These are phyloP conservation scores for Scotopteryx bipunctaria DNA, from an alignment of 2,888 invertebrate species.

Conservation along the genomic window DNA sequence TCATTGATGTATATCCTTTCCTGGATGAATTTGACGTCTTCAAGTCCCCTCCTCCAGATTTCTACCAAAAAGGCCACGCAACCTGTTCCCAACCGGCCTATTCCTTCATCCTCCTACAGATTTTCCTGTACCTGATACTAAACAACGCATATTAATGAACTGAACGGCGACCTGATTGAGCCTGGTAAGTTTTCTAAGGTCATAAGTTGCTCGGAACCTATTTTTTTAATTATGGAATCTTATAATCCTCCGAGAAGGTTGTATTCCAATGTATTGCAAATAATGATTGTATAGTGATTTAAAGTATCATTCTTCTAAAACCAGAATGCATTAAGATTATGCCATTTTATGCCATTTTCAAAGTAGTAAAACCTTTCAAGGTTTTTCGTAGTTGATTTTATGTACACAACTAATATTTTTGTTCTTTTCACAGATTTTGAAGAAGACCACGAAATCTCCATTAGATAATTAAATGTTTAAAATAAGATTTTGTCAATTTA, in stretches of 20 bases:
- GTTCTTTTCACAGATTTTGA: slow-evolving; percentile 25
- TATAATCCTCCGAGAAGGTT: too few relatives aligned
- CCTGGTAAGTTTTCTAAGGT: too few relatives aligned
- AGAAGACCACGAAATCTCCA: slow-evolving; percentile 28
- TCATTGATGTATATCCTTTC: slow-evolving; percentile 66
- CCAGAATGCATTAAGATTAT: too few relatives aligned
- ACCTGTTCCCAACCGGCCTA: not conserved
- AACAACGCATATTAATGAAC: slow-evolving; percentile 10
- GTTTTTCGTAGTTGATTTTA: too few relatives aligned
- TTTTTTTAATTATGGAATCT: too few relatives aligned
- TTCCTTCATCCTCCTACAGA: slow-evolving; percentile 17
- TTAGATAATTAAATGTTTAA: slow-evolving; percentile 18
- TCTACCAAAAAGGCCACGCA: slow-evolving; percentile 42
- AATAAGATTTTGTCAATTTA: slow-evolving; percentile 20
- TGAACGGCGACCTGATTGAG: not conserved
- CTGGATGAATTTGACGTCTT: slow-evolving; percentile 68
- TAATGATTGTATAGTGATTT: too few relatives aligned
- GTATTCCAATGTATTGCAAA: too few relatives aligned
- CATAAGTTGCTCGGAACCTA: too few relatives aligned
- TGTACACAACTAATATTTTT: slow-evolving; percentile 1
- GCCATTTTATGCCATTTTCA: not conserved
- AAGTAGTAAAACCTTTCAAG: too few relatives aligned
- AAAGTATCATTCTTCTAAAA: too few relatives aligned
- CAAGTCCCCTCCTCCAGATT: slow-evolving; percentile 64
- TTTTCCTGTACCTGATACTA: slow-evolving; percentile 18